Percentiles rank a stretch among this genome's conserved stretches.
These are phyloP conservation scores for Listronotus bonariensis DNA, from an alignment of 1,140 invertebrate genomes.

Conservation along the genomic window DNA sequence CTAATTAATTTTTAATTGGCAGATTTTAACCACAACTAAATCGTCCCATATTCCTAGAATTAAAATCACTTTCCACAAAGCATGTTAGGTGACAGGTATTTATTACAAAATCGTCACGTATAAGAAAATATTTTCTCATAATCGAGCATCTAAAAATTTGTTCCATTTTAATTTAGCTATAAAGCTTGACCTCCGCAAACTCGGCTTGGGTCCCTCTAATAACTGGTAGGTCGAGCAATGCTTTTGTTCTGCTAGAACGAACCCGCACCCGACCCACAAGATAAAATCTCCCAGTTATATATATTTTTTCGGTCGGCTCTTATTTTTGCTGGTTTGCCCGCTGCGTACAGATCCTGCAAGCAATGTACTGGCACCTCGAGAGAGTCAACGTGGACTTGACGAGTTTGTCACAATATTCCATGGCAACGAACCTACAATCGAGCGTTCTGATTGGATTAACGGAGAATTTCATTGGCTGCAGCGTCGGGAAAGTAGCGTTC, in stretches of 20 bases:
- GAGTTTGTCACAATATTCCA: constrained; percentile 41
- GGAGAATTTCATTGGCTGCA: constrained; percentile 39
- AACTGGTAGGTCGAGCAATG: constrained; percentile 50
- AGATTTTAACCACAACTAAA: too few species aligned
- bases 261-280: constrained; percentile 54
- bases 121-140: too few species aligned
- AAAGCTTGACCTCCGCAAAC: constrained; percentile 49
- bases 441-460: constrained; percentile 35
- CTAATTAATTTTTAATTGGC: too few species aligned
- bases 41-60: too few species aligned
- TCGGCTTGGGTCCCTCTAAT: constrained; percentile 48
- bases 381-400: constrained; percentile 53
- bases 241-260: constrained; percentile 54
- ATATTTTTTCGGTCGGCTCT: constrained; percentile 56
- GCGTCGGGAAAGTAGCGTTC: constrained; percentile 30
- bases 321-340: constrained; percentile 56
- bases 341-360: constrained; percentile 55
- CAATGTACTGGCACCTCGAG: constrained; percentile 55
- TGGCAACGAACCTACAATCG: constrained; percentile 46
- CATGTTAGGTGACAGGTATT: too few species aligned
- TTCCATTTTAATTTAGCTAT: constrained; percentile 50
- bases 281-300: constrained; percentile 54
- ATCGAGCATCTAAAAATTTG: constrained; percentile 40
- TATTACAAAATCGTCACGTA: too few species aligned
- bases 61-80: too few species aligned